Base-by-base conservation (phyloP, 2,888 invertebrate species). In the Anoncus sp. region DNA sequence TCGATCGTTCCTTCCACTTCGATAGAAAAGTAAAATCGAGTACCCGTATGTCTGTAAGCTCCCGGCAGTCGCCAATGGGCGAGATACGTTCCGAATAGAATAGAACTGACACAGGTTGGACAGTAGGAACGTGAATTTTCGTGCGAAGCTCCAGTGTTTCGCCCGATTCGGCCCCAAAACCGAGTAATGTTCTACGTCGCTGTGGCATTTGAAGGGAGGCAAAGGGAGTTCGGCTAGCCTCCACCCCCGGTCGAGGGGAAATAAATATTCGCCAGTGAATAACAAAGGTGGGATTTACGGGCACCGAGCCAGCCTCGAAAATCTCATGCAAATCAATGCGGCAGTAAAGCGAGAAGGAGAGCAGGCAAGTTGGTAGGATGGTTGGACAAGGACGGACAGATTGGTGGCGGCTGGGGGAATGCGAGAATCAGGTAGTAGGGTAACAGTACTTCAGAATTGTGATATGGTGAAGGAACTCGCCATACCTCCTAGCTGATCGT, bases 251-350 rank as follows among this genome's bases (percentile, higher is more conserved):
- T 27, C 12, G 53, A 14, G 38, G 12, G 47, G 67, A 74, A 81
- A 81, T 78, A 78, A 81, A 81, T 76, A 78, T 80, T 76, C 77
- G 74, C 72, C 66, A 51, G 57, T 60, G 73, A 81, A 81, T 73
- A 81, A 76, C 71, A 76, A 81, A 81, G 71, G 78, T 78, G 81
- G 86, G 84, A 87, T 87, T 88, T 87, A 86, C 85, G 87, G 85
- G 87, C 84, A 86, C 53, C 81, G 83, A 83, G 85, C 84, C 86
- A 84, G 83, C 83, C 81, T 84, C 84, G 84, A 85, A 49, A 86
- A 86, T 86, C 84, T 86, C 84, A 89, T 89, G 88, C 88, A 89
- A 89, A 89, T 89, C 88, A 87, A 87, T 87, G 87, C 84, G 83
- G 84, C 77, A 24, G 43, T 31, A 43, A 60, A 55, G 70, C 31